Evolutionary conservation across 2,113 vertebrate species (phyloP).

Genomic region (Hepsetus odoe): DNA sequence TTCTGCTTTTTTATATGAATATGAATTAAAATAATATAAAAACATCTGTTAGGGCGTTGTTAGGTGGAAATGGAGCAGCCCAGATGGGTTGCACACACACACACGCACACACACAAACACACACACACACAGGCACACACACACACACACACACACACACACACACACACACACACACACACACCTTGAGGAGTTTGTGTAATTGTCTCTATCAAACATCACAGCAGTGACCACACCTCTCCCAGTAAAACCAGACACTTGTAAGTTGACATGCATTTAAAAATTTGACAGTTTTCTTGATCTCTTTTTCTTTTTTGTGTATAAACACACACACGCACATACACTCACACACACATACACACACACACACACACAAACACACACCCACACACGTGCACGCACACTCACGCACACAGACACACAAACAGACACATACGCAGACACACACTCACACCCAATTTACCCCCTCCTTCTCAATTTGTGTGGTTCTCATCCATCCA

Average conservation of each 20-base stretch:
- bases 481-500: constrained; percentile 49
- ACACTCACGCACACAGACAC: constrained; percentile 5
- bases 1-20: too few species aligned
- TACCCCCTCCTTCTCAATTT: constrained; percentile 58
- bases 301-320: neutral
- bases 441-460: constrained; percentile 28
- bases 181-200: too few species aligned
- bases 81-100: too few species aligned
- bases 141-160: neutral
- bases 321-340: neutral
- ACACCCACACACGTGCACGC: neutral
- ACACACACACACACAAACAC: constrained; percentile 9
- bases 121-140: neutral
- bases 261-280: too few species aligned
- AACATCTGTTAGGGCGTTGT: too few species aligned
- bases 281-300: constrained; percentile 11
- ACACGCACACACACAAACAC: constrained; percentile 1
- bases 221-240: too few species aligned
- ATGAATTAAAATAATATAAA: too few species aligned
- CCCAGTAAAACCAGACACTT: too few species aligned
- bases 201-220: too few species aligned
- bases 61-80: too few species aligned
- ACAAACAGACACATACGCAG: neutral
- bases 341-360: neutral
- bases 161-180: neutral